Conservation (phyloP, 2,113 vertebrate genomes). For the Neolamprologus kungweensis region DNA sequence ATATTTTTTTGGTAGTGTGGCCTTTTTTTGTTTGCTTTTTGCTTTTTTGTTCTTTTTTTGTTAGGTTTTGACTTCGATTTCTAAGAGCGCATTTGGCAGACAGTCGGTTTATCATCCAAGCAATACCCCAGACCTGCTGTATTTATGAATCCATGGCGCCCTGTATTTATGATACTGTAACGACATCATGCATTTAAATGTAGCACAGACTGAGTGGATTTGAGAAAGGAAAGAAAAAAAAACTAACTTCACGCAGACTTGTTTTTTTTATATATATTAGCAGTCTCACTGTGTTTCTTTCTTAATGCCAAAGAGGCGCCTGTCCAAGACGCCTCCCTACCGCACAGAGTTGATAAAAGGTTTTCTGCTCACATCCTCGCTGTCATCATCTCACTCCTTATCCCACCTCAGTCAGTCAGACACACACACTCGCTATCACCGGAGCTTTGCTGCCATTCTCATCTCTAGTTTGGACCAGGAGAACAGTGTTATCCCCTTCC, state of each 20-base stretch:
- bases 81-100: conserved; percentile 22
- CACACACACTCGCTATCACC: conserved; percentile 30
- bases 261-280: conserved; percentile 15
- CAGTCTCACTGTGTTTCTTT: conserved; percentile 20
- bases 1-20: conserved; percentile 67
- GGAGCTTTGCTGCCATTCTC: conserved; percentile 48
- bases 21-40: conserved; percentile 52
- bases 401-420: conserved; percentile 27
- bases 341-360: conserved; percentile 26
- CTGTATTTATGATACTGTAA: conserved; percentile 52
- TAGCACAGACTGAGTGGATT: conserved; percentile 56
- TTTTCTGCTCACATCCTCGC: conserved; percentile 49
- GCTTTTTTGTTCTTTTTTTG: not conserved
- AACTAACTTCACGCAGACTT: not conserved
- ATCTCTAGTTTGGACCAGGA: conserved; percentile 39
- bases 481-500: conserved; percentile 35
- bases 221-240: not conserved
- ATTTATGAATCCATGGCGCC: conserved; percentile 28
- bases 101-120: conserved; percentile 57
- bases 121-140: conserved; percentile 57
- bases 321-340: not conserved
- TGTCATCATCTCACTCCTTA: conserved; percentile 52
- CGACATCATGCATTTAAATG: conserved; percentile 47
- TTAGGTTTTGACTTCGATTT: conserved; percentile 41
- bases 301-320: conserved; percentile 2